Evolutionary conservation across 1,140 invertebrate species (phyloP), one percentile per base, ranked within the genome.

Genomic region (Pemphigus obesinymphae): DNA sequence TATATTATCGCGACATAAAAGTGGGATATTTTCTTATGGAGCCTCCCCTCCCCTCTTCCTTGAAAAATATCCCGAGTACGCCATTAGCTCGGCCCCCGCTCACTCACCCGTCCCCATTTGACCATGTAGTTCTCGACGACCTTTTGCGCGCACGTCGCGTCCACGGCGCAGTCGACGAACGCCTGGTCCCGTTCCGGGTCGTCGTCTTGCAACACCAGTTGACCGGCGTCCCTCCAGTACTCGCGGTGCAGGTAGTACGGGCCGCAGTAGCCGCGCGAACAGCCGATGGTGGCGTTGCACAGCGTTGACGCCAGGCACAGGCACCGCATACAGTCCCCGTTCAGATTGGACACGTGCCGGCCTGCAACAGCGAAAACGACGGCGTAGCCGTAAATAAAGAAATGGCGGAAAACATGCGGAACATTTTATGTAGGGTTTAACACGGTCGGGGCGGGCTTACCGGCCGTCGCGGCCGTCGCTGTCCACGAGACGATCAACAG

Each of bases 181-280:
- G 91, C 91, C 91, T 85, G 66, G 88, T 80, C 63, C 48, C 87
- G 82, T 31, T 86, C 85, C 23, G 86, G 86, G 83, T 87, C 85
- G 84, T 91, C 90, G 26, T 88, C 87, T 1, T 86, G 86, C 48
- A 90, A 83, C 15, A 88, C 88, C 13, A 88, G 86, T 82, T 87
- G 88, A 1, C 90, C 91, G 26, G 89, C 89, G 83, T 92, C 91
- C 0, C 88, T 86, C 90, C 90, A 91, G 84, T 92, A 92, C 1
- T 89, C 87, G 83, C 88, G 88, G 1, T 90, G 90, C 58, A 92
- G 89, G 84, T 90, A 90, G 85, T 90, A 91, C 0, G 90, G 89
- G 1, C 91, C 91, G 84, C 91, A 91, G 85, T 89, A 89, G 0
- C 88, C 89, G 15, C 84, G 80, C 0, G 85, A 87, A 84, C 90